Base-by-base conservation (phyloP, 2,113 vertebrate genomes). In the Platanista minor region DNA sequence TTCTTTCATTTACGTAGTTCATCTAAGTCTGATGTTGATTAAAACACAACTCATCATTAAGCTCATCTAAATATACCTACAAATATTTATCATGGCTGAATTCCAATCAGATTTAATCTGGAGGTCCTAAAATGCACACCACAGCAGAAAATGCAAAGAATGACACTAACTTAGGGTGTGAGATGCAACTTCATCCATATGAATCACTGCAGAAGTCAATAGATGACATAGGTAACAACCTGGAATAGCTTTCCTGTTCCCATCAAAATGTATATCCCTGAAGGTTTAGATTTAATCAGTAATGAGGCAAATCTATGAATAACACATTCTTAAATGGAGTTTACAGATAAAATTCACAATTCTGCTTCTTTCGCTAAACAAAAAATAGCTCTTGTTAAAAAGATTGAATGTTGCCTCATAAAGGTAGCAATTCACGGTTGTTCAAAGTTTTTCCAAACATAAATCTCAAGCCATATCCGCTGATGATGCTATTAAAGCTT, bases 151-250 rank as follows among this genome's bases (percentile, higher is more conserved):
- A 87, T 46, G 67, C 78, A 64, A 93, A 83, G 17, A 96, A 71
- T 90, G 66, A 94, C 15, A 72, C 57, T 4, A 66, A 20, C 31
- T 95, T 75, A 29, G 92, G 93, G 12, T 0, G 0, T 52, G 49
- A 36, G 57, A 33, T 91, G 29, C 41, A 54, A 17, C 46, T 97
- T 90, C 87, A 95, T 43, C 3, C 20, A 14, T 10, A 17, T 91
- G 72, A 94, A 41, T 87, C 52, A 93, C 20, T 95, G 91, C 23
- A 91, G 93, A 97, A 98, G 98, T 85, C 61, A 91, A 94, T 25
- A 87, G 87, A 69, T 61, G 17, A 11, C 54, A 84, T 6, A 62
- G 69, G 43, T 95, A 49, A 98, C 86, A 94, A 61, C 11, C 57
- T 86, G 27, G 43, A 33, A 83, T 95, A 33, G 43, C 90, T 39